Evolutionary conservation across 2,888 invertebrate genomes (phyloP).

Genomic region (Phaedon cochleariae): DNA sequence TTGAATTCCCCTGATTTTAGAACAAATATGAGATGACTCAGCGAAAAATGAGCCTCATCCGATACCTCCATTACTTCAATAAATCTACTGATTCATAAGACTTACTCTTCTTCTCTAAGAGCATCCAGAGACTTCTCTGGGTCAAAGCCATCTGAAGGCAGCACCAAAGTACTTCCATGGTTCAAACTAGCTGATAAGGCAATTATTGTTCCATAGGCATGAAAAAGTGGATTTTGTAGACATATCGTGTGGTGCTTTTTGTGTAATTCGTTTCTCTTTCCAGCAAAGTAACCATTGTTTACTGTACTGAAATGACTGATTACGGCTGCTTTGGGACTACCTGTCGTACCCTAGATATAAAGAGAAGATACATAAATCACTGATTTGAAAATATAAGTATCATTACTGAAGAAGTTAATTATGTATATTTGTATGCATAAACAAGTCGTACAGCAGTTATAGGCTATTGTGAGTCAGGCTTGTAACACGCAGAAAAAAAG

Average conservation of each 20-base stretch:
- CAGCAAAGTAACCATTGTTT: constrained; percentile 78
- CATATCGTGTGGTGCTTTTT: constrained; percentile 66
- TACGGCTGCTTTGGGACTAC: constrained; percentile 77
- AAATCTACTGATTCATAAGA: constrained; percentile 7
- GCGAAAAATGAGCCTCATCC: no score
- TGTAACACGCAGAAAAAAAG: no score
- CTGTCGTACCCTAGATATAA: constrained; percentile 63
- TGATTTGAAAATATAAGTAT: no score
- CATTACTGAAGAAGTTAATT: no score
- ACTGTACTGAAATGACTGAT: constrained; percentile 76
- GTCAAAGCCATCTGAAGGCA: constrained; percentile 70
- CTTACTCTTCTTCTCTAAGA: constrained; percentile 72
- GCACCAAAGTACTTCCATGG: constrained; percentile 69
- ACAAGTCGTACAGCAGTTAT: no score
- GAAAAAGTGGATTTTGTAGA: constrained; percentile 81
- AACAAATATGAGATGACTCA: no score
- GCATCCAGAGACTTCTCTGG: constrained; percentile 70
- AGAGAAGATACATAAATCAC: neutral
- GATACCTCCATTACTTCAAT: no score
- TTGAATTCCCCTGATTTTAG: no score
- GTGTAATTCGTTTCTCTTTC: constrained; percentile 63
- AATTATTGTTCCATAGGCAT: constrained; percentile 79
- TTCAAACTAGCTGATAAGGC: constrained; percentile 69
- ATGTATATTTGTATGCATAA: no score
- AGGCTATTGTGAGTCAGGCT: no score